phyloP scores from a whole-genome alignment of 2,113 vertebrate genomes.

The Ploceus nigricollis region DNA sequence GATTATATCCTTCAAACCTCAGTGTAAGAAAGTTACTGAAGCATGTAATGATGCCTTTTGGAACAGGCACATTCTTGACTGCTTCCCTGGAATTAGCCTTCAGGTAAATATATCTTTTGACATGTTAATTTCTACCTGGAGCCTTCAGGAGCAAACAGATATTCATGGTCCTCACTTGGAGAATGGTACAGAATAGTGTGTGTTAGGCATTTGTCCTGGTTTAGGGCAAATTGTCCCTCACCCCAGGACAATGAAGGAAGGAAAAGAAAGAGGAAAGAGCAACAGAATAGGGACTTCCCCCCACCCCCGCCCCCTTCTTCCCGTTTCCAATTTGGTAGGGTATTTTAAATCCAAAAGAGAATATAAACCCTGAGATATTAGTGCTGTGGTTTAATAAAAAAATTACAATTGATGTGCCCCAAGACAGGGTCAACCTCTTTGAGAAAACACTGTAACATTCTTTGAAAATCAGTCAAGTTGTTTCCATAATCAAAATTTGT shows the following conservation, averaged over 20 bases:
- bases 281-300: not conserved
- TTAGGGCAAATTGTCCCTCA: not conserved
- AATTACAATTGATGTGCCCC: not conserved
- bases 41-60: not conserved
- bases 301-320: rapidly evolving
- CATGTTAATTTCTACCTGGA: not conserved
- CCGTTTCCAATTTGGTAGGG: not conserved
- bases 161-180: not conserved
- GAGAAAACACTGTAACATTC: not conserved
- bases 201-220: not conserved
- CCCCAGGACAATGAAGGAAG: not conserved
- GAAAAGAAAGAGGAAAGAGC: not conserved
- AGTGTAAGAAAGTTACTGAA: not conserved
- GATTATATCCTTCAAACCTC: not conserved
- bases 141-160: not conserved
- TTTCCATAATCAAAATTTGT: not conserved
- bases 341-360: not conserved
- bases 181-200: not conserved
- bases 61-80: not conserved
- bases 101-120: not conserved
- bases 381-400: not conserved
- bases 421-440: not conserved
- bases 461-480: not conserved
- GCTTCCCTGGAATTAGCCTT: not conserved
- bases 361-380: not conserved